Evolutionary conservation across 2,797 vertebrate genomes (phyloP), one percentile per base, ranked within the genome.

Genomic region (Dipus sagitta): DNA sequence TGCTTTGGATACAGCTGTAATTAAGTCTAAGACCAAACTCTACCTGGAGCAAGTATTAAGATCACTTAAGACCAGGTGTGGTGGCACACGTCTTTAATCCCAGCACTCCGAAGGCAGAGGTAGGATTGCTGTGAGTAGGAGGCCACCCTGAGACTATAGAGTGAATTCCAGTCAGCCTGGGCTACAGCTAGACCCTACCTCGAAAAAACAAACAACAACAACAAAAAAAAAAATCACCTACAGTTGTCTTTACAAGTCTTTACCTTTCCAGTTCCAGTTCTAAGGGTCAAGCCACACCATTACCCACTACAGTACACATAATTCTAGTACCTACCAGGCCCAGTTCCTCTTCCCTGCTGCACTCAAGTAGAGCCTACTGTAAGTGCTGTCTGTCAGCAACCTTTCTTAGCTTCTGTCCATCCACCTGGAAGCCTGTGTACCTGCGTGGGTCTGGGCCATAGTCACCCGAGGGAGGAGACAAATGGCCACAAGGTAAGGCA

Each of bases 381-480:
- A 78, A 75, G n/a, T 81, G 7, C 62, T n/a, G 2, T 84, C 24
- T n/a, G 32, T 28, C 14, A 15, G 32, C 68, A 77, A 68, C 83
- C 70, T 70, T 70, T n/a, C 58, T 75, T 78, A n/a, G 64, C 28
- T 87, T 24, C 38, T 92, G 0, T 86, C 80, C 30, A 96, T 72
- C 8, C 0, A 68, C 8, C 60, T 0, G 0, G 14, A 3, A n/a
- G 26, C 76, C 20, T 58, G 3, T 54, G 30, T 97, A 98, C 98
- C 98, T 98, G 97, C 86, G 67, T 70, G 90, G 76, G 88, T 95
- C 80, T 81, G 96, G 79, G 85, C 95, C 54, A 75, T 90, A 32
- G 96, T 93, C 24, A 97, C 52, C 78, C 91, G 6, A 0, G 75
- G 91, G 1, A 98, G 90, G 2, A 98, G 93, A 80, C 96, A 28